Evolutionary conservation across 1,140 invertebrate species (phyloP).

Genomic region (Triops longicaudatus): DNA sequence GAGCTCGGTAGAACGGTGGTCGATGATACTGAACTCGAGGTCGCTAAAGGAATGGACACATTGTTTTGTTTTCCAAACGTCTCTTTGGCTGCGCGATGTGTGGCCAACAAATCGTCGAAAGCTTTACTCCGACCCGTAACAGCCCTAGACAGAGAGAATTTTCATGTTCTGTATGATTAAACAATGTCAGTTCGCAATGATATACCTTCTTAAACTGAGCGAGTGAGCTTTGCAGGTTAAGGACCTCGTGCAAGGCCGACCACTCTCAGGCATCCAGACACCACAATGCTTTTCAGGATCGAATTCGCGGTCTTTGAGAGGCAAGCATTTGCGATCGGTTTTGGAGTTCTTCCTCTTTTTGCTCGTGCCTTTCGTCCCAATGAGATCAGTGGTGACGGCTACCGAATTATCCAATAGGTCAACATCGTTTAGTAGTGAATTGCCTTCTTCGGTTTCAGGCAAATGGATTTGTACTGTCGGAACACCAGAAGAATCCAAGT

Average conservation of each 20-base stretch:
- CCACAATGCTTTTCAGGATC: conserved; percentile 74
- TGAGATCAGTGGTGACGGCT: conserved; percentile 23
- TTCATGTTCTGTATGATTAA: not conserved
- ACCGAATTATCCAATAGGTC: conserved; percentile 16
- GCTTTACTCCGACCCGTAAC: conserved; percentile 63
- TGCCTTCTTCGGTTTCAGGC: conserved; percentile 22
- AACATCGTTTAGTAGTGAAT: not conserved
- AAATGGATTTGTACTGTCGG: conserved; percentile 30
- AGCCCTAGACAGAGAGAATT: conserved; percentile 45
- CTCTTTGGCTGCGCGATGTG: conserved; percentile 60
- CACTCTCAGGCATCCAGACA: conserved; percentile 54
- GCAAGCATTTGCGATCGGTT: conserved; percentile 37
- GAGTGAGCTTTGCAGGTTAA: conserved; percentile 77
- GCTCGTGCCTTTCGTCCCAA: conserved; percentile 31
- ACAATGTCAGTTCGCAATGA: not conserved
- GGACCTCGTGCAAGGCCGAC: conserved; percentile 63
- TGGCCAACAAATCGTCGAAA: conserved; percentile 68
- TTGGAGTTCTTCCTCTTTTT: conserved; percentile 35
- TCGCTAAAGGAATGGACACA: not conserved
- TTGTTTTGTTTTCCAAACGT: conserved; percentile 29
- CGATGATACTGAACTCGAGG: not conserved
- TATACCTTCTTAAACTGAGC: conserved; percentile 46
- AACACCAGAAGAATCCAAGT: conserved; percentile 26
- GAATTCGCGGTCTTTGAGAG: conserved; percentile 62
- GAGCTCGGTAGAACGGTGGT: not conserved